Evolutionary conservation across 2,113 vertebrate species (phyloP).

Genomic region (Odontesthes bonariensis): DNA sequence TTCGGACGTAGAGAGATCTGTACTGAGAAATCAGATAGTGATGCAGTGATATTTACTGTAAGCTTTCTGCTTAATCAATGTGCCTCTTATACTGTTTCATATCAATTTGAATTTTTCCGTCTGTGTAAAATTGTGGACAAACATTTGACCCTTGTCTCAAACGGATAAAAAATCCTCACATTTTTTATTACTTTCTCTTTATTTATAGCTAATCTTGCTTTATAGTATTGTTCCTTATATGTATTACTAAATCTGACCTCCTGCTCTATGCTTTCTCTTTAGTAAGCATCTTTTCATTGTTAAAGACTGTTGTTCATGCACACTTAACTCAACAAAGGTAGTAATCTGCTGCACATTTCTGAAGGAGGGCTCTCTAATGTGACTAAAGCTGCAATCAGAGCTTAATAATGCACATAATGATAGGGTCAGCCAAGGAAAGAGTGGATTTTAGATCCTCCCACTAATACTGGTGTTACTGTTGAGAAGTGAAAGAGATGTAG

Average conservation of each 20-base stretch:
- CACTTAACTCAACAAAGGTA: slow-evolving; percentile 1
- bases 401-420: slow-evolving; percentile 36
- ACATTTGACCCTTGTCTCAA: not conserved
- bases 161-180: no score
- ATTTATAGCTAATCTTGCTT: no score
- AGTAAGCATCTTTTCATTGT: not conserved
- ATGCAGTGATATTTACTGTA: slow-evolving; percentile 4
- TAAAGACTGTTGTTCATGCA: not conserved
- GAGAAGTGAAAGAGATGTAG: no score
- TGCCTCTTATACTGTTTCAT: not conserved
- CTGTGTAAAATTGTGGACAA: not conserved
- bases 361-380: not conserved
- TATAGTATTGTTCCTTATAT: not conserved
- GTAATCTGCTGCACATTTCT: slow-evolving; percentile 14
- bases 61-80: not conserved
- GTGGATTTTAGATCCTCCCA: slow-evolving; percentile 15
- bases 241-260: not conserved
- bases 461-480: slow-evolving; percentile 7
- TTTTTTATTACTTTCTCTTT: not conserved
- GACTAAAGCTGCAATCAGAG: slow-evolving; percentile 18
- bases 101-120: not conserved
- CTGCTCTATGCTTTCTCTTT: not conserved
- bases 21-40: not conserved
- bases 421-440: slow-evolving; percentile 14
- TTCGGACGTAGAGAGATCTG: not conserved